Evolutionary conservation across 2,113 vertebrate genomes (phyloP).

Genomic region (Chlamydotis undulata): DNA sequence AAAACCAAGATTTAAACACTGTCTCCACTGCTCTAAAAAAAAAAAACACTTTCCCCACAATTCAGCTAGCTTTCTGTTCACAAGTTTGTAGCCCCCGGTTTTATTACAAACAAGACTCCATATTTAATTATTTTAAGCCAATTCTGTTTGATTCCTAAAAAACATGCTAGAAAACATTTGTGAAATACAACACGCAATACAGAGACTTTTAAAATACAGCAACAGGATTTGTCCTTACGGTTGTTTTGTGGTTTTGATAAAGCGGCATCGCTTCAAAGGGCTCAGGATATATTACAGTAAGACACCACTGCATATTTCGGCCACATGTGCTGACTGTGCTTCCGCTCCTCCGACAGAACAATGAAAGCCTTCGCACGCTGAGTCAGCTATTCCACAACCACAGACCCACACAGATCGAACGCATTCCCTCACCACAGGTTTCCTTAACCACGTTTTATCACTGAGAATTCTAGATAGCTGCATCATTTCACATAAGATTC

Average conservation of each 20-base stretch:
- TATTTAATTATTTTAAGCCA: not conserved
- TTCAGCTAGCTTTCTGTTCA: not conserved
- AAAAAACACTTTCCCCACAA: not conserved
- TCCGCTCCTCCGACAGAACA: slow-evolving; percentile 27
- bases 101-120: not conserved
- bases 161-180: not conserved
- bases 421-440: not conserved
- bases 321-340: slow-evolving; percentile 54
- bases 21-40: not conserved
- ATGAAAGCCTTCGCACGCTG: not conserved
- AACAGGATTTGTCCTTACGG: not conserved
- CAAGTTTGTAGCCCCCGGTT: not conserved
- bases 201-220: not conserved
- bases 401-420: fast-evolving
- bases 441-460: not conserved
- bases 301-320: not conserved
- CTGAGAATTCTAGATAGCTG: not conserved
- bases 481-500: fast-evolving
- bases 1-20: not conserved
- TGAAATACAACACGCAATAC: not conserved
- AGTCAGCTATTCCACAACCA: not conserved
- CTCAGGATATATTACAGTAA: not conserved
- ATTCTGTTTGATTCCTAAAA: not conserved
- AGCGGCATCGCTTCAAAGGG: slow-evolving; percentile 6
- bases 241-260: slow-evolving; percentile 1